These are phyloP conservation scores for Caenorhabditis afra DNA, from an alignment of 2,888 invertebrate species.

Conservation along the genomic window DNA sequence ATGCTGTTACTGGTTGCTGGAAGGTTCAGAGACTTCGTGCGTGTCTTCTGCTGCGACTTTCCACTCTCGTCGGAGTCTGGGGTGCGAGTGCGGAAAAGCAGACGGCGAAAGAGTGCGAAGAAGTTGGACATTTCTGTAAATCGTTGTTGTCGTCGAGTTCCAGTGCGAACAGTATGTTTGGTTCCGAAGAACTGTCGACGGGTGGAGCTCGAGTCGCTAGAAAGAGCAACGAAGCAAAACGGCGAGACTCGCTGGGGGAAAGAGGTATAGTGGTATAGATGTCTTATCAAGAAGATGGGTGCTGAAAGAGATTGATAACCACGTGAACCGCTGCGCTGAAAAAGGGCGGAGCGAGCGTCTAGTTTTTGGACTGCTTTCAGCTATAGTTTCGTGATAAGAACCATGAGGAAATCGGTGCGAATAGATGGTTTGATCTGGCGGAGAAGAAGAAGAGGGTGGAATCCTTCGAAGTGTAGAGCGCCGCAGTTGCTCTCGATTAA, in stretches of 20 bases:
- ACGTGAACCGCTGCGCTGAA: slow-evolving; percentile 11
- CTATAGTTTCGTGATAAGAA: too few relatives aligned
- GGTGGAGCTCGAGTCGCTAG: background rate
- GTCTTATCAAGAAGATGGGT: slow-evolving; percentile 30
- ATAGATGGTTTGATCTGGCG: too few relatives aligned
- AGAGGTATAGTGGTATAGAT: too few relatives aligned
- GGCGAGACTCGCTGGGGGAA: background rate
- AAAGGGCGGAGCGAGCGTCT: background rate
- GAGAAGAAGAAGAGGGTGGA: too few relatives aligned
- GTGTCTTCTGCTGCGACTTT: slow-evolving; percentile 14
- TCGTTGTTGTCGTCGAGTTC: too few relatives aligned
- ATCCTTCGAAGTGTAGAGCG: too few relatives aligned
- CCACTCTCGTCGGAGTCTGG: slow-evolving; percentile 27
- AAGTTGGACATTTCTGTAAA: slow-evolving; percentile 53
- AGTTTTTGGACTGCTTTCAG: too few relatives aligned
- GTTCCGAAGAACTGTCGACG: too few relatives aligned
- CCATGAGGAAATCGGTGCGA: too few relatives aligned
- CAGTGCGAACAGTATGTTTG: too few relatives aligned
- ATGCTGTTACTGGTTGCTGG: slow-evolving; percentile 27
- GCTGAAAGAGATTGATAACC: slow-evolving; percentile 44
- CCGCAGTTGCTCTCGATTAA: too few relatives aligned
- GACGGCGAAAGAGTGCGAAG: slow-evolving; percentile 40
- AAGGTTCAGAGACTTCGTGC: slow-evolving; percentile 36
- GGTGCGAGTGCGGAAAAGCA: slow-evolving; percentile 42
- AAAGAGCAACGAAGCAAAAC: slow-evolving; percentile 16